Evolutionary conservation across 2,888 invertebrate genomes (phyloP).

Genomic region (Itoplectis maculator): DNA sequence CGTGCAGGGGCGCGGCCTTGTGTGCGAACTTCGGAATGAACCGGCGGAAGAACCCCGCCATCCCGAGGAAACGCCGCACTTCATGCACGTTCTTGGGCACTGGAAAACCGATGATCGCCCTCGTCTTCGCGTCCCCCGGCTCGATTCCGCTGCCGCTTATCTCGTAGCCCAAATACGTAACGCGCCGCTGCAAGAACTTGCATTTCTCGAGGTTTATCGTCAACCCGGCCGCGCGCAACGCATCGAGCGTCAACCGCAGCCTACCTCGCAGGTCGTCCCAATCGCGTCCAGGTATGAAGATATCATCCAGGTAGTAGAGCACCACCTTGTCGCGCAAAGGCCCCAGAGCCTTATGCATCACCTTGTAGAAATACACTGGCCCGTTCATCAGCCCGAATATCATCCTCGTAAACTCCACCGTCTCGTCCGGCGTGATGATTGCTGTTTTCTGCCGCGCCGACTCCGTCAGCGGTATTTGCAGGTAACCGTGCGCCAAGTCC

Average conservation of each 20-base stretch:
- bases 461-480: constrained; percentile 44
- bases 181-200: constrained; percentile 68
- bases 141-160: constrained; percentile 39
- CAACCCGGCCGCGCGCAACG: constrained; percentile 68
- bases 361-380: neutral
- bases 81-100: constrained; percentile 39
- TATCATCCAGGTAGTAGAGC: neutral
- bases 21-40: constrained; percentile 42
- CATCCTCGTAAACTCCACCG: constrained; percentile 14
- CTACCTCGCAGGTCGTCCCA: neutral
- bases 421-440: constrained; percentile 66
- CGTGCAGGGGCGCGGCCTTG: constrained; percentile 15
- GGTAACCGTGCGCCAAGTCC: constrained; percentile 46
- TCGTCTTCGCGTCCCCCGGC: constrained; percentile 67
- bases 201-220: constrained; percentile 76
- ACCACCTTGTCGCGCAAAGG: neutral
- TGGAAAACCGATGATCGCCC: constrained; percentile 65
- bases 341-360: neutral
- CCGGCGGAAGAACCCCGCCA: constrained; percentile 46
- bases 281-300: neutral
- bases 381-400: constrained; percentile 4
- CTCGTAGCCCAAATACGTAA: constrained; percentile 75
- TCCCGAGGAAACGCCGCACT: constrained; percentile 40
- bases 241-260: neutral
- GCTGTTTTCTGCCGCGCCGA: constrained; percentile 51